A percentile compares a stretch with the other conserved stretches of the same genome.
Evolutionary conservation across 2,797 vertebrate genomes (phyloP).

Genomic region (Argentina silus): DNA sequence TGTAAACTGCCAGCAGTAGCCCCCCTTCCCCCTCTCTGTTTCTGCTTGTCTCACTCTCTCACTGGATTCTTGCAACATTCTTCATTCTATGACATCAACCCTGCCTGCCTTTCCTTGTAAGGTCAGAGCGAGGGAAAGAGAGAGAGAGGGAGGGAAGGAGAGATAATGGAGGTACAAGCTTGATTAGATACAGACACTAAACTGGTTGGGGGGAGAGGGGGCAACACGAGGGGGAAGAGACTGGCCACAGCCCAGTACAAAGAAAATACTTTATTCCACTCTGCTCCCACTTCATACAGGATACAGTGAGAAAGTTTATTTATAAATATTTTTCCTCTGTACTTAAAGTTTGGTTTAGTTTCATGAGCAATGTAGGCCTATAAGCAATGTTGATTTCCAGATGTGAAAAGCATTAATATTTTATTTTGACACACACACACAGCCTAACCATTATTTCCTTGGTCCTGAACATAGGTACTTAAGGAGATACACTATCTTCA

Average conservation of each 20-base stretch:
- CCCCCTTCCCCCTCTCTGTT: constrained; percentile 21
- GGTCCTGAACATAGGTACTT: constrained; percentile 6
- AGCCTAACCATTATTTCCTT: constrained; percentile 37
- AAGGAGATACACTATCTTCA: background rate
- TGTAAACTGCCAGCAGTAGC: constrained; percentile 40
- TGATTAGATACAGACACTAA: constrained; percentile 79
- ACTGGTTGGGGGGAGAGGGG: constrained; percentile 45
- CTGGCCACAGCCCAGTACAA: constrained; percentile 23
- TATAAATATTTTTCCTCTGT: background rate
- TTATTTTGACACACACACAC: background rate
- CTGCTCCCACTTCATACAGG: constrained; percentile 24
- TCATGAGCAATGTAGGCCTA: too few relatives aligned
- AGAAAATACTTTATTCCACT: constrained; percentile 27
- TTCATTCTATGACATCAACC: constrained; percentile 86
- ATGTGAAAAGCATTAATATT: constrained; percentile 43
- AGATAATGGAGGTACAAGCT: constrained; percentile 74
- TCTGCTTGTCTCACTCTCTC: constrained; percentile 44
- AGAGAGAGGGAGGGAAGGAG: constrained; percentile 62
- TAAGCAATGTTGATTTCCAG: constrained; percentile 43
- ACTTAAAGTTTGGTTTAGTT: constrained; percentile 25
- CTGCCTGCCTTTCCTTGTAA: constrained; percentile 85
- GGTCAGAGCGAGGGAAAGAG: constrained; percentile 71
- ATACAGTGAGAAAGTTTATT: background rate
- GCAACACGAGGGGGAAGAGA: constrained; percentile 38
- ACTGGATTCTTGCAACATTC: constrained; percentile 83